Evolutionary conservation across 2,888 invertebrate genomes (phyloP), one percentile per base, ranked within the genome.

Genomic region (Ditylenchus weischeri): DNA sequence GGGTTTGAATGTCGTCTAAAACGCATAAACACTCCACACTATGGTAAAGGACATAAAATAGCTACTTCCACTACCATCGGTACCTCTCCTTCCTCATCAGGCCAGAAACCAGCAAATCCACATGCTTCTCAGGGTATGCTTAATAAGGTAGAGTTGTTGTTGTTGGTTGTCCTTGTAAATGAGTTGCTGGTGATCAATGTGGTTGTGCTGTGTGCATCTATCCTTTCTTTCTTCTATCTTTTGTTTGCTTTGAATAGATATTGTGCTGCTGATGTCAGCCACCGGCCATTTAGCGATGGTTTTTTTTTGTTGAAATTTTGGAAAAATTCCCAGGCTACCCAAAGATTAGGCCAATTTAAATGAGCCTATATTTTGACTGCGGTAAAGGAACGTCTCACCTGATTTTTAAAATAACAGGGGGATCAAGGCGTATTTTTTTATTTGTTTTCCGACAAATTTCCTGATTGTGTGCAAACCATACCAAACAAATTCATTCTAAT

Each of bases 21-120:
- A 84, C 88, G 91, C 70, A 89, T 96, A 81, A 96, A 99, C 87
- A 98, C 98, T 29, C 98, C 98, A 61, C 96, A 99, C 87, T 95
- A 98, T 86, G 88, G 94, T 83, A 96, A 96, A 36, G 51, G 51
- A 8, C 29, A 43, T 13, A 62, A 61, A 23, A 19, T 47, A 21
- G 23, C 7, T 35, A 23, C 29, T 7, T 35, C 59, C 48, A 67
- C 11, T 54, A 49, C 57, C 36, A 54, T 21, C 57, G 68, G 13
- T 23, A 43, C 36, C 11, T n/a, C 57, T 19, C 38, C 18, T 18
- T 23, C 64, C 5, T 23, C 35, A 8, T 29, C 36, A 19, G 29
- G 19, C 35, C 38, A 59, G 38, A 29, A 58, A 19, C 38, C 59
- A 19, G 38, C 59, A 29, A 57, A 57, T n/a, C 60, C 36, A 48